phyloP scores from a whole-genome alignment of 2,797 vertebrate genomes.

The Botia kubotai region DNA sequence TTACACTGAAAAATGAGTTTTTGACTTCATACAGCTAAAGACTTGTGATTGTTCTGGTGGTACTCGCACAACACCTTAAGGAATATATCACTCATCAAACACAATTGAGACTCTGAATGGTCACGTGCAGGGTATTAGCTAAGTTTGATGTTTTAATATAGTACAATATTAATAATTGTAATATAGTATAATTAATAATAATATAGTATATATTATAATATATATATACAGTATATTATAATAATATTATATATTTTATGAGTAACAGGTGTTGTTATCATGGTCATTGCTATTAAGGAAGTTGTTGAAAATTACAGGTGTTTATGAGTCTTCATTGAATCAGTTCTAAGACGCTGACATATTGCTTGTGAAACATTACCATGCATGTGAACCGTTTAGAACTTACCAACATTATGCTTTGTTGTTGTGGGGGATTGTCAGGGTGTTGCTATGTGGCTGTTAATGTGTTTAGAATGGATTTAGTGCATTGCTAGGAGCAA shows the following conservation, averaged over 20 bases:
- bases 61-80: background rate
- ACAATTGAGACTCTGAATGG: background rate
- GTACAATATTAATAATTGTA: too few relatives aligned
- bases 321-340: background rate
- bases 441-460: background rate
- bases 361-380: background rate
- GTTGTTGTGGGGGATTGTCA: background rate
- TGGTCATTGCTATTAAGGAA: background rate
- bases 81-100: background rate
- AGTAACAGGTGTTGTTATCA: background rate
- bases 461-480: background rate
- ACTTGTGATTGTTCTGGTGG: background rate
- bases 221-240: too few relatives aligned
- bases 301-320: background rate
- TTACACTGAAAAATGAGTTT: conserved; percentile 3
- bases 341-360: background rate
- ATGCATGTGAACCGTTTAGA: background rate
- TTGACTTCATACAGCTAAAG: background rate
- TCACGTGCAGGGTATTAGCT: background rate
- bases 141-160: background rate
- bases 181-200: too few relatives aligned
- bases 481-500: background rate
- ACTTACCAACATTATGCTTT: background rate
- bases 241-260: too few relatives aligned
- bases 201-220: too few relatives aligned